Evolutionary conservation across 2,113 vertebrate species (phyloP).

Genomic region (Cairina moschata): DNA sequence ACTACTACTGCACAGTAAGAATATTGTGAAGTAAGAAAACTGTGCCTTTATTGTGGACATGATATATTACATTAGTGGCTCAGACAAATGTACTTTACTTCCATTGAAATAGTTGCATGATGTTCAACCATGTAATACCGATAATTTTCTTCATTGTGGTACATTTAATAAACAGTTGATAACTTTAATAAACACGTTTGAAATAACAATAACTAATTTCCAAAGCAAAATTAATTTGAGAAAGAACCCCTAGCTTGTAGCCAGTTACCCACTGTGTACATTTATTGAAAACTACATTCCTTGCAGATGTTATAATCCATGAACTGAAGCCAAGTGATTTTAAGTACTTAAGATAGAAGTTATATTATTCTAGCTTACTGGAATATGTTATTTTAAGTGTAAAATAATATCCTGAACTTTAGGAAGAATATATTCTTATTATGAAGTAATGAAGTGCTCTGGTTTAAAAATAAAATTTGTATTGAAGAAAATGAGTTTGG

Average conservation of each 20-base stretch:
- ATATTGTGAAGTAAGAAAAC: background rate
- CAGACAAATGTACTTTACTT: background rate
- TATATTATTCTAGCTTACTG: slow-evolving; percentile 12
- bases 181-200: background rate
- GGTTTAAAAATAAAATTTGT: slow-evolving; percentile 11
- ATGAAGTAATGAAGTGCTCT: background rate
- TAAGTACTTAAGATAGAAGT: background rate
- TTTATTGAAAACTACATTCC: slow-evolving; percentile 36
- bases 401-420: slow-evolving; percentile 14
- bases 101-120: background rate
- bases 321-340: slow-evolving; percentile 30
- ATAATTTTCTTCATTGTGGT: background rate
- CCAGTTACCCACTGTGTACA: background rate
- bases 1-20: background rate
- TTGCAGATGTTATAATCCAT: background rate
- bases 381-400: slow-evolving; percentile 1
- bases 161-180: background rate
- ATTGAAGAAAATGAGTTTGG: background rate
- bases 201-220: background rate
- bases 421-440: background rate
- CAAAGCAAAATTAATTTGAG: background rate
- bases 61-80: background rate
- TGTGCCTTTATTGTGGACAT: background rate
- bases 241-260: background rate
- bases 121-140: background rate